Evolutionary conservation across 2,797 vertebrate species (phyloP).

Genomic region (Carapus acus): DNA sequence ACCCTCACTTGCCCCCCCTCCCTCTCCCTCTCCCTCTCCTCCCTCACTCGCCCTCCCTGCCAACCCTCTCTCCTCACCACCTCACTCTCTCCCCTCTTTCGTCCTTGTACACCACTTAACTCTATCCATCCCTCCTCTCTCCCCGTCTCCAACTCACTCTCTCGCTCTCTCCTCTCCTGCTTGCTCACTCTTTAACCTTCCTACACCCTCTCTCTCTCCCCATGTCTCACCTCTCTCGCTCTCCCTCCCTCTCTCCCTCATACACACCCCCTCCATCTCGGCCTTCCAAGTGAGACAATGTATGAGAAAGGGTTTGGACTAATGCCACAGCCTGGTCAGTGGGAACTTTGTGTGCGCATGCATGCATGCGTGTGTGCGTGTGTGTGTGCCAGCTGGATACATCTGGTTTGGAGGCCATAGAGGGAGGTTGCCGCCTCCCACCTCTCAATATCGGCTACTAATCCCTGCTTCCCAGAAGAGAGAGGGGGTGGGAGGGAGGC

Average conservation of each 20-base stretch:
- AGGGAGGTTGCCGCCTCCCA: conserved; percentile 51
- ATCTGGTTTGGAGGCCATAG: conserved; percentile 62
- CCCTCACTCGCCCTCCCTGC: too few species aligned
- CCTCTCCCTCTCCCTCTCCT: too few species aligned
- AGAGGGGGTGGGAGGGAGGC: conserved; percentile 13
- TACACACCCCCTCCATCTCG: too few species aligned
- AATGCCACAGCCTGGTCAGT: conserved; percentile 35
- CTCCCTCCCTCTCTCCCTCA: conserved; percentile 13
- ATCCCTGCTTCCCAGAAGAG: conserved; percentile 55
- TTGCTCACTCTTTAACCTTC: conserved; percentile 10
- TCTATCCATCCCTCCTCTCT: too few species aligned
- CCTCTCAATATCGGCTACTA: conserved; percentile 61
- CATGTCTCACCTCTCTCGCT: conserved; percentile 21
- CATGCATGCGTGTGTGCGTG: conserved; percentile 32
- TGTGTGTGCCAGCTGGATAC: conserved; percentile 59
- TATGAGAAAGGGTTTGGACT: conserved; percentile 63
- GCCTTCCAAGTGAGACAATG: conserved; percentile 62
- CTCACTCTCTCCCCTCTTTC: too few species aligned
- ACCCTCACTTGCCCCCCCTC: too few species aligned
- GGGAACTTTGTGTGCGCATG: conserved; percentile 5
- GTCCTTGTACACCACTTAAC: too few species aligned
- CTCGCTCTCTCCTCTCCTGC: conserved; percentile 8
- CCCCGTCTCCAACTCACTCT: too few species aligned
- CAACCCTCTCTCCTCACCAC: too few species aligned
- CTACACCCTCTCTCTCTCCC: conserved; percentile 14